Percentiles rank a stretch among this genome's conserved stretches.
Evolutionary conservation across 2,888 invertebrate species (phyloP).

Genomic region (Congeria kusceri): DNA sequence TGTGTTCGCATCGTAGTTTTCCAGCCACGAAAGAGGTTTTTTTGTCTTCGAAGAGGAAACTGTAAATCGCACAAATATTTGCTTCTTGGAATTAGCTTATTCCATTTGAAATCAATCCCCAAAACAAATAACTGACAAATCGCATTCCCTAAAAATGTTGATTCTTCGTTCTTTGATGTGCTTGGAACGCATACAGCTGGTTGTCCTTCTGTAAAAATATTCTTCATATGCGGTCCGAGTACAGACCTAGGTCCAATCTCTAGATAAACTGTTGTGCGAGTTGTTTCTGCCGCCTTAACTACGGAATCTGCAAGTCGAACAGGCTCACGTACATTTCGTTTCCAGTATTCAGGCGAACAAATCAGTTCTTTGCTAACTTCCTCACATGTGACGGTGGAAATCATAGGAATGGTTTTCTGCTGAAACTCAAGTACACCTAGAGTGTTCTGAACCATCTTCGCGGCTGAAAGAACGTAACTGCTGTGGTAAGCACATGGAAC

Average conservation of each 20-base stretch:
- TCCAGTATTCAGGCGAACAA: conserved; percentile 71
- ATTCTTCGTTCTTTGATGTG: too few relatives aligned
- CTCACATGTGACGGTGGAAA: conserved; percentile 65
- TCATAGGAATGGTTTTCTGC: neutral
- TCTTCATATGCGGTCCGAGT: conserved; percentile 36
- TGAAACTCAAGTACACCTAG: neutral
- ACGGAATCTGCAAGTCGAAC: conserved; percentile 69
- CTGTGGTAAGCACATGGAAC: conserved; percentile 69
- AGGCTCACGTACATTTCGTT: conserved; percentile 69
- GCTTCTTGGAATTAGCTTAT: too few relatives aligned
- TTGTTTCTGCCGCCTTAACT: conserved; percentile 27
- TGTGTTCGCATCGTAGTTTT: too few relatives aligned
- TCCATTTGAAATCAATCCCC: too few relatives aligned
- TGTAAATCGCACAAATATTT: too few relatives aligned
- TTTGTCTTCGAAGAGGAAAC: too few relatives aligned
- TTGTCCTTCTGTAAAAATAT: conserved; percentile 12
- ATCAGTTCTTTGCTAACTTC: conserved; percentile 41
- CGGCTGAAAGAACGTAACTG: conserved; percentile 49
- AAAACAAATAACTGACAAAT: too few relatives aligned
- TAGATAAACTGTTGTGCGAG: conserved; percentile 64
- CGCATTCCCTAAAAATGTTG: too few relatives aligned
- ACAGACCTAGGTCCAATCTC: conserved; percentile 78
- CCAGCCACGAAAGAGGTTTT: too few relatives aligned
- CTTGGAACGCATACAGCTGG: too few relatives aligned
- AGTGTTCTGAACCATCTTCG: conserved; percentile 29